phyloP scores from a whole-genome alignment of 2,797 vertebrate genomes.

The Kryptolebias ocellatus region DNA sequence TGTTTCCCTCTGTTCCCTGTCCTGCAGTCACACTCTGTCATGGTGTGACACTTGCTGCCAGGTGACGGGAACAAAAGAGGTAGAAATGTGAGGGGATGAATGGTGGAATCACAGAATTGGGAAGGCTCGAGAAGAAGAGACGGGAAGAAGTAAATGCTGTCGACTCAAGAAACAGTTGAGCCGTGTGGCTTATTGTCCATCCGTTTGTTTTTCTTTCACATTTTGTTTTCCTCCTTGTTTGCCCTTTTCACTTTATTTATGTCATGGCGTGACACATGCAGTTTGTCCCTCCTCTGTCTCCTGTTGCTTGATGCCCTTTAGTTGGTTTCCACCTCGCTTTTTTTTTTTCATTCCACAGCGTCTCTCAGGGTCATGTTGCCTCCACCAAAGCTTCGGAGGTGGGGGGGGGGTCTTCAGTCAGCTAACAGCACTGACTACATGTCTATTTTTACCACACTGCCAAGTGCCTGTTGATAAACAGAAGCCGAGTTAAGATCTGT shows the following conservation, averaged over 20 bases:
- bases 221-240: neutral
- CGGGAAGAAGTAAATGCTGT: neutral
- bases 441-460: slow-evolving; percentile 70
- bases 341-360: slow-evolving; percentile 36
- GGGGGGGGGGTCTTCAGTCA: slow-evolving; percentile 63
- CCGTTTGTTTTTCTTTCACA: neutral
- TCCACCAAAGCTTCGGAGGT: slow-evolving; percentile 58
- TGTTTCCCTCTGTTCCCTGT: slow-evolving; percentile 41
- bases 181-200: neutral
- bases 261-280: neutral
- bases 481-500: slow-evolving; percentile 51
- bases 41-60: slow-evolving; percentile 36
- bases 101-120: neutral
- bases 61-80: slow-evolving; percentile 26
- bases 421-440: slow-evolving; percentile 47
- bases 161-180: neutral
- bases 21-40: slow-evolving; percentile 38
- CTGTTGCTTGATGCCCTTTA: slow-evolving; percentile 8
- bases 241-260: neutral
- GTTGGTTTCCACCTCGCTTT: neutral
- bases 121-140: slow-evolving; percentile 6
- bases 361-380: slow-evolving; percentile 49
- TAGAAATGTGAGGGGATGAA: slow-evolving; percentile 22
- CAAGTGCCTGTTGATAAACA: slow-evolving; percentile 61
- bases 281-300: neutral